phyloP scores from a whole-genome alignment of 2,797 vertebrate species.

The Rhabdomys pumilio region DNA sequence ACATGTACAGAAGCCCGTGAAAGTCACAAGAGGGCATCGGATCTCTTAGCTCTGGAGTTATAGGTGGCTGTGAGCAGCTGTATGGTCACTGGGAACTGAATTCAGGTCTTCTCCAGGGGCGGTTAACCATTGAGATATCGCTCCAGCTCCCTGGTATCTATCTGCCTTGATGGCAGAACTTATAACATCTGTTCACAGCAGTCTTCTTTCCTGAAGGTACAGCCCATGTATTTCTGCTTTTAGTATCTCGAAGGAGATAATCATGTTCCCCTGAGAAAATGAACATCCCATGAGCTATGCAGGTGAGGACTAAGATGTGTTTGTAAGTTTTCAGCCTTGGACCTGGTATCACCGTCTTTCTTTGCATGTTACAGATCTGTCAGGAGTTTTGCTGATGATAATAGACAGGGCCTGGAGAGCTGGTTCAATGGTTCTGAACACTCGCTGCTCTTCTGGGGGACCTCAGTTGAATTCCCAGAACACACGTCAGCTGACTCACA shows the following conservation, averaged over 20 bases:
- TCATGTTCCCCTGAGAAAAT: neutral
- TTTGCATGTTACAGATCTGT: neutral
- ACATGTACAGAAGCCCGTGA: neutral
- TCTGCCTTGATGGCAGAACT: neutral
- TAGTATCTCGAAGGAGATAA: neutral
- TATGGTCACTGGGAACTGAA: neutral
- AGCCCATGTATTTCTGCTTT: neutral
- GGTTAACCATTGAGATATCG: neutral
- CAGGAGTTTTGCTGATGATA: constrained; percentile 46
- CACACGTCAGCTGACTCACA: neutral
- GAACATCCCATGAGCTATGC: neutral
- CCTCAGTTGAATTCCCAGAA: neutral
- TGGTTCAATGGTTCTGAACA: neutral
- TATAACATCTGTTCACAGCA: rapidly evolving
- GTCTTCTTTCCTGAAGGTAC: neutral
- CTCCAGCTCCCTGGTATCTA: no score
- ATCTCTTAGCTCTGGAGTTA: neutral
- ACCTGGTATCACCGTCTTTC: neutral
- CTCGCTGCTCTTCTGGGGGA: neutral
- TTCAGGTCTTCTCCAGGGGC: neutral
- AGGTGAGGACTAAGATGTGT: neutral
- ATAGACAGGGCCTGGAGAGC: neutral
- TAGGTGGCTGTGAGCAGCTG: neutral
- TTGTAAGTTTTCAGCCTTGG: neutral
- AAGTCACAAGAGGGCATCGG: neutral